Conservation (phyloP, 2,888 invertebrate species). For the Folsomia manolachei region DNA sequence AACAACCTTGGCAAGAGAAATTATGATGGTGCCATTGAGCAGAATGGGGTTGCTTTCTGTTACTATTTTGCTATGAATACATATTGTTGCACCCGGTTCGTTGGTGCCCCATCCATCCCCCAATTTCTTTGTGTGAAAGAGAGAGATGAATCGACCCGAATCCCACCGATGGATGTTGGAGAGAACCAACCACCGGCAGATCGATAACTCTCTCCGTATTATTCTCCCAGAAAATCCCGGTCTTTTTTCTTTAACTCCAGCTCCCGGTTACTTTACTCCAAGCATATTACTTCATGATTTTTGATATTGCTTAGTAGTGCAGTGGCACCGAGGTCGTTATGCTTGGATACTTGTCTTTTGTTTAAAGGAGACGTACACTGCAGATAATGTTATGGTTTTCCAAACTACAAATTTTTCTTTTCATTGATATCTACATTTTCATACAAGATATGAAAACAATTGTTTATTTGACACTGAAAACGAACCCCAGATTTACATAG, state of each 20-base stretch:
- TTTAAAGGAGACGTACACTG: no score
- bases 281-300: no score
- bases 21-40: background rate
- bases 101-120: background rate
- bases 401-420: no score
- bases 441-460: no score
- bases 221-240: conserved; percentile 5
- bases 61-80: conserved; percentile 8
- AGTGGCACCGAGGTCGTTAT: no score
- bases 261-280: no score
- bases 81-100: conserved; percentile 16
- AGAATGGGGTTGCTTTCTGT: conserved; percentile 4
- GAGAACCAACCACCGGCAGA: background rate
- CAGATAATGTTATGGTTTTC: no score
- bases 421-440: no score
- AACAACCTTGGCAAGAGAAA: background rate
- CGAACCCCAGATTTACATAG: no score
- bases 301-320: no score
- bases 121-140: background rate
- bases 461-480: no score
- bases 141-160: conserved; percentile 43
- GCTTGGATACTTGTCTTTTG: no score
- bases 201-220: conserved; percentile 14
- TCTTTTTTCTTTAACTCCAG: background rate
- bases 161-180: conserved; percentile 34